These are phyloP conservation scores for Gymnarchus niloticus DNA, from an alignment of 2,113 vertebrate genomes.

Conservation along the genomic window DNA sequence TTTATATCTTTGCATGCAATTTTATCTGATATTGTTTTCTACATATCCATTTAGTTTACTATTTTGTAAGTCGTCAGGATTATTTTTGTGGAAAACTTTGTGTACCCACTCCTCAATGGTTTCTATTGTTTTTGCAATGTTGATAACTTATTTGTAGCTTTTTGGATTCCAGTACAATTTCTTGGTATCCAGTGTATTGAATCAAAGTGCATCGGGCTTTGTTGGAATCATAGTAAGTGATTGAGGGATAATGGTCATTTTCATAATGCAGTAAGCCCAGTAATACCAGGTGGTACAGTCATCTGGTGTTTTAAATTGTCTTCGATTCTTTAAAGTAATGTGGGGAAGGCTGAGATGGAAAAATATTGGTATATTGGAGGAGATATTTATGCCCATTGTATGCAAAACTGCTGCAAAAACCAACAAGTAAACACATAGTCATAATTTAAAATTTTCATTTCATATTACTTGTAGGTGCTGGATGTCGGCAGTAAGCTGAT, in stretches of 20 bases:
- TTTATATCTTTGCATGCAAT: background rate
- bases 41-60: background rate
- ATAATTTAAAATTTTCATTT: background rate
- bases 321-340: background rate
- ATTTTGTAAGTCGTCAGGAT: background rate
- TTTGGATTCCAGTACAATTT: background rate
- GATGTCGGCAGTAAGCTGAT: slow-evolving; percentile 70
- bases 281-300: background rate
- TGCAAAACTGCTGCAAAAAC: background rate
- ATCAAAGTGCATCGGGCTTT: no score
- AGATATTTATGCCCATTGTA: background rate
- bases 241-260: background rate
- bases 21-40: background rate
- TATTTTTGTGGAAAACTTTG: background rate
- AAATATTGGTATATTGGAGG: background rate
- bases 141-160: background rate
- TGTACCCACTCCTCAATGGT: background rate
- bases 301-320: background rate
- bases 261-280: background rate
- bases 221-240: background rate
- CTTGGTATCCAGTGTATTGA: background rate
- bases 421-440: background rate
- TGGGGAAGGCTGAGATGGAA: background rate
- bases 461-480: slow-evolving; percentile 55
- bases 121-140: background rate